phyloP scores from a whole-genome alignment of 2,888 invertebrate species.

The Hirudinaria manillensis region DNA sequence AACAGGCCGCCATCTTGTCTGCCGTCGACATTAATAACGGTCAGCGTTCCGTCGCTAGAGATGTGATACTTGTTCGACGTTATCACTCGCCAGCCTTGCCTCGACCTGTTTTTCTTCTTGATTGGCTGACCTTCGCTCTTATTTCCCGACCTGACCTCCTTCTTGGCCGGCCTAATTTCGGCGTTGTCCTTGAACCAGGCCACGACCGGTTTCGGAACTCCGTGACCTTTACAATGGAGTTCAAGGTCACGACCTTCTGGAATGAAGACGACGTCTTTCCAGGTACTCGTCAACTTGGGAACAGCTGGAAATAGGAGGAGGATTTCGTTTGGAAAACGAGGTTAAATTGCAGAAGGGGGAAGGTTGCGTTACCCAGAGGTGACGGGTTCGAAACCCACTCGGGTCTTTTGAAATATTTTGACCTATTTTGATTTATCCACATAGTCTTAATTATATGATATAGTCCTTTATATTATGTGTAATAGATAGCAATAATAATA shows the following conservation, averaged over 20 bases:
- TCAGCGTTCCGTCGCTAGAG: neutral
- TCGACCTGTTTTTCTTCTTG: conserved; percentile 2
- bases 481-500: too few species aligned
- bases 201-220: conserved; percentile 21
- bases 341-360: neutral
- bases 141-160: neutral
- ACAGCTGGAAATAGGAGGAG: neutral
- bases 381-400: neutral
- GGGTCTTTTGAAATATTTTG: too few species aligned
- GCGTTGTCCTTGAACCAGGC: conserved; percentile 26
- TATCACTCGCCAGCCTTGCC: neutral
- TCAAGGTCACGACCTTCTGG: conserved; percentile 32
- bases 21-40: neutral
- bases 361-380: neutral
- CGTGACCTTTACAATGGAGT: conserved; percentile 34
- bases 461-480: too few species aligned
- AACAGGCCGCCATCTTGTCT: conserved; percentile 17
- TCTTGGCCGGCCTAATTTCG: neutral
- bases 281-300: neutral
- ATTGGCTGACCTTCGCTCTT: neutral
- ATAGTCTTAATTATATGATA: too few species aligned
- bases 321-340: too few species aligned
- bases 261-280: conserved; percentile 18
- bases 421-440: too few species aligned
- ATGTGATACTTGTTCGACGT: neutral